Evolutionary conservation across 2,113 vertebrate species (phyloP).

Genomic region (Cebus imitator): DNA sequence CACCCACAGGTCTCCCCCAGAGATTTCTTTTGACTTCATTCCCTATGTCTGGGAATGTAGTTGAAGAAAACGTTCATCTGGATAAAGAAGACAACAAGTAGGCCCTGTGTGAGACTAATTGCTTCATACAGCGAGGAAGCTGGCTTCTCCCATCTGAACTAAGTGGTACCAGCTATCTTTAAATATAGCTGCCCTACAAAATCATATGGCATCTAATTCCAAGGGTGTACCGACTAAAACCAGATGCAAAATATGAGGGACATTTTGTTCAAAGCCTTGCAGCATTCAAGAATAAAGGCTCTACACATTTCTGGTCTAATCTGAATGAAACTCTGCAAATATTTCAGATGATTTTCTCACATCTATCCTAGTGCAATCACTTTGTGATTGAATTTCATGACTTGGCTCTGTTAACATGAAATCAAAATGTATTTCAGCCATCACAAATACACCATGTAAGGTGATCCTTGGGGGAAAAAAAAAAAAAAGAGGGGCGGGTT

Average conservation of each 20-base stretch:
- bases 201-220: conserved; percentile 13
- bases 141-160: conserved; percentile 7
- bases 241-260: conserved; percentile 48
- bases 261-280: conserved; percentile 55
- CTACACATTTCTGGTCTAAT: conserved; percentile 50
- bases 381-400: conserved; percentile 44
- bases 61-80: background rate
- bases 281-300: conserved; percentile 35
- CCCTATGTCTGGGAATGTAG: background rate
- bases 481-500: too few species aligned
- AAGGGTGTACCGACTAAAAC: conserved; percentile 54
- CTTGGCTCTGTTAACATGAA: conserved; percentile 54
- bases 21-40: background rate
- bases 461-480: background rate
- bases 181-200: conserved; percentile 51
- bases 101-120: background rate
- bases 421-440: conserved; percentile 12
- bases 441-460: background rate
- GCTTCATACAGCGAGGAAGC: background rate
- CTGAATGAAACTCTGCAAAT: conserved; percentile 57
- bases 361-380: conserved; percentile 8
- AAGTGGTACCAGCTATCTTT: conserved; percentile 7
- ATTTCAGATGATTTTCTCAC: conserved; percentile 46
- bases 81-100: background rate
- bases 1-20: background rate